Percentiles rank a stretch among this genome's conserved stretches.
Conservation (phyloP, 2,797 vertebrate species). For the Coreius guichenoti region DNA sequence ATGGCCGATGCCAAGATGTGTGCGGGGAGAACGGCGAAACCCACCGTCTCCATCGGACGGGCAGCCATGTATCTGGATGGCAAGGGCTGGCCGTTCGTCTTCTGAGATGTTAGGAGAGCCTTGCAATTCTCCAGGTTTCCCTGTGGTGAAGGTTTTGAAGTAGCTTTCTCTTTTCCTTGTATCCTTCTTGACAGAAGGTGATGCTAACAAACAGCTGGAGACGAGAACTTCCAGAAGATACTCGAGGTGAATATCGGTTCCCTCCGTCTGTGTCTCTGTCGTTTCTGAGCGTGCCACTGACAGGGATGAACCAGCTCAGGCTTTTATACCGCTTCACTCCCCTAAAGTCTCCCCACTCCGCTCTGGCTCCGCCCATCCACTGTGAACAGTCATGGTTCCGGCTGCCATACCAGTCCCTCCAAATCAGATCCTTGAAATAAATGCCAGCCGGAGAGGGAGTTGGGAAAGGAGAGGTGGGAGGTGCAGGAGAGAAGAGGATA, state of each 20-base stretch:
- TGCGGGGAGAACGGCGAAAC: slow-evolving; percentile 85
- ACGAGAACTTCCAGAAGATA: background rate
- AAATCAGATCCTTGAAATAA: slow-evolving; percentile 77
- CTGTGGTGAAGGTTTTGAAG: slow-evolving; percentile 48
- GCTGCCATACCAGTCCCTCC: slow-evolving; percentile 66
- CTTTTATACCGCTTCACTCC: slow-evolving; percentile 74
- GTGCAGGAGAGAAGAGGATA: slow-evolving; percentile 1
- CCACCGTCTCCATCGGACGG: slow-evolving; percentile 84
- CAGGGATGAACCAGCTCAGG: slow-evolving; percentile 60
- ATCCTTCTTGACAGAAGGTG: slow-evolving; percentile 9
- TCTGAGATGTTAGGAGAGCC: slow-evolving; percentile 41
- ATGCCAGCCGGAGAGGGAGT: slow-evolving; percentile 57
- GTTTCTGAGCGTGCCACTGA: slow-evolving; percentile 63
- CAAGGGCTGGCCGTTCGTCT: slow-evolving; percentile 37
- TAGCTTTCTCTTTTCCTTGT: slow-evolving; percentile 6
- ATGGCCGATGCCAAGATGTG: slow-evolving; percentile 84
- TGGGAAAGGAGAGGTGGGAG: slow-evolving; percentile 30
- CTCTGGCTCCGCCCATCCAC: slow-evolving; percentile 58
- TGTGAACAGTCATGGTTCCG: slow-evolving; percentile 65
- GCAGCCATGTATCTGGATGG: slow-evolving; percentile 76
- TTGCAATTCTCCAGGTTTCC: slow-evolving; percentile 49
- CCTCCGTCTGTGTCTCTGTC: slow-evolving; percentile 32
- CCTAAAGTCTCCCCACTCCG: slow-evolving; percentile 45
- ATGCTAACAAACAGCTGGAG: background rate
- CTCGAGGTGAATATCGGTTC: background rate